A percentile compares a stretch with the other conserved stretches of the same genome.
phyloP scores from a whole-genome alignment of 1,140 invertebrate species.

The Microplitis mediator region DNA sequence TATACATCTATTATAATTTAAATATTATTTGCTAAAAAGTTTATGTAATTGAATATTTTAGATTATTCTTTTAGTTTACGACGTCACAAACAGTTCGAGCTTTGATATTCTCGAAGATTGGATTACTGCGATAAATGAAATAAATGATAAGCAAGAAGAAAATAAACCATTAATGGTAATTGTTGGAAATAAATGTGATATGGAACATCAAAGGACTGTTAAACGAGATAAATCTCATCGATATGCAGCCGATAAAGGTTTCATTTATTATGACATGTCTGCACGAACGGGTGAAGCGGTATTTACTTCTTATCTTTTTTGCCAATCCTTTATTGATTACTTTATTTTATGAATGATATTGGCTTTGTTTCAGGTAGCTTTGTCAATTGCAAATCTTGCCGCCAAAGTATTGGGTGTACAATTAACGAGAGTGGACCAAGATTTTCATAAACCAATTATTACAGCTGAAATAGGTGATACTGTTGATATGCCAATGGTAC shows the following conservation, averaged over 20 bases:
- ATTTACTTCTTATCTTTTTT: slow-evolving; percentile 45
- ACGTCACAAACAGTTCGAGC: slow-evolving; percentile 81
- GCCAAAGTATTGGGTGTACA: slow-evolving; percentile 71
- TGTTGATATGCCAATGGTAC: slow-evolving; percentile 48
- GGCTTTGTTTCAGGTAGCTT: slow-evolving; percentile 57
- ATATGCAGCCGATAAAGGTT: slow-evolving; percentile 77
- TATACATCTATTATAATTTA: too few relatives aligned
- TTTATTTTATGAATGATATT: slow-evolving; percentile 15
- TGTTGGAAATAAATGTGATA: slow-evolving; percentile 88
- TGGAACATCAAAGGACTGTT: slow-evolving; percentile 84
- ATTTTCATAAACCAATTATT: slow-evolving; percentile 70
- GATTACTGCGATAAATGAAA: slow-evolving; percentile 70
- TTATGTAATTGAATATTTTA: slow-evolving; percentile 52
- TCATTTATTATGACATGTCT: slow-evolving; percentile 79
- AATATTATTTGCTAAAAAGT: too few relatives aligned
- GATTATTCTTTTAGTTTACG: slow-evolving; percentile 85
- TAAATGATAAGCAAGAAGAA: slow-evolving; percentile 58
- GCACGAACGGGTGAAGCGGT: slow-evolving; percentile 90
- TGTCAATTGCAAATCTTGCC: slow-evolving; percentile 70
- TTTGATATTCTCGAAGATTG: slow-evolving; percentile 81
- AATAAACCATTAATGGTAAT: slow-evolving; percentile 73
- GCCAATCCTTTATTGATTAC: not conserved
- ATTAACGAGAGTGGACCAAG: slow-evolving; percentile 70
- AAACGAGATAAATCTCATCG: slow-evolving; percentile 78
- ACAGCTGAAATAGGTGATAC: slow-evolving; percentile 69